These are phyloP conservation scores for Egretta garzetta DNA, from an alignment of 2,113 vertebrate species.

Conservation along the genomic window DNA sequence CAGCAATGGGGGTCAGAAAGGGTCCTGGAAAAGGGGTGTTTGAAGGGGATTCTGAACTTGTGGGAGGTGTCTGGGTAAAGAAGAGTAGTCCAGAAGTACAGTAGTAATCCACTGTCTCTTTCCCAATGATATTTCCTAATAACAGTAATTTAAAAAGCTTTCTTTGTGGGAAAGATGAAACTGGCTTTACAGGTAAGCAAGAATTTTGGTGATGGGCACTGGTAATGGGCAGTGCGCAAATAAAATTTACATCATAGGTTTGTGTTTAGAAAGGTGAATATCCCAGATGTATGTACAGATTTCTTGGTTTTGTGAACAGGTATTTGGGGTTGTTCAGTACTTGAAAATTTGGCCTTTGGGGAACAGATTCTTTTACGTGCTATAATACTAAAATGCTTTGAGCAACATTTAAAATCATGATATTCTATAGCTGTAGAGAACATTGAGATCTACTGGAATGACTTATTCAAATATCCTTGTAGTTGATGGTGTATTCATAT, in stretches of 20 bases:
- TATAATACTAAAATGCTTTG: background rate
- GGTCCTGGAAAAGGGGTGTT: background rate
- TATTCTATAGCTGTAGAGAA: background rate
- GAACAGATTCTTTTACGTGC: background rate
- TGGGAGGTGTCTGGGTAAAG: background rate
- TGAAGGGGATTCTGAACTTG: background rate
- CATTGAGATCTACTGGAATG: background rate
- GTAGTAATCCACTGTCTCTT: background rate
- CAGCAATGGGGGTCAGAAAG: background rate
- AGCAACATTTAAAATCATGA: background rate
- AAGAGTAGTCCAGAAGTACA: background rate
- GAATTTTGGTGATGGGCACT: background rate
- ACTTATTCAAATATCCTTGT: constrained; percentile 4
- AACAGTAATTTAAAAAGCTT: background rate
- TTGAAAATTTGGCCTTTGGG: background rate
- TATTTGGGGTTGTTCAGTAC: background rate
- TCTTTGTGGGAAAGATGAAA: background rate
- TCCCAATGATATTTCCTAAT: background rate
- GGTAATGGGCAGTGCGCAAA: background rate
- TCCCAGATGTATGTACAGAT: background rate
- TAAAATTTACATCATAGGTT: background rate
- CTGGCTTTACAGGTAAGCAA: background rate
- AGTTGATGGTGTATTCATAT: background rate
- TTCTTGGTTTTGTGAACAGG: background rate
- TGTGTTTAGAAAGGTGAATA: background rate